These are phyloP conservation scores for Chrysopilus asiliformis DNA, from an alignment of 2,888 invertebrate species.

Conservation along the genomic window DNA sequence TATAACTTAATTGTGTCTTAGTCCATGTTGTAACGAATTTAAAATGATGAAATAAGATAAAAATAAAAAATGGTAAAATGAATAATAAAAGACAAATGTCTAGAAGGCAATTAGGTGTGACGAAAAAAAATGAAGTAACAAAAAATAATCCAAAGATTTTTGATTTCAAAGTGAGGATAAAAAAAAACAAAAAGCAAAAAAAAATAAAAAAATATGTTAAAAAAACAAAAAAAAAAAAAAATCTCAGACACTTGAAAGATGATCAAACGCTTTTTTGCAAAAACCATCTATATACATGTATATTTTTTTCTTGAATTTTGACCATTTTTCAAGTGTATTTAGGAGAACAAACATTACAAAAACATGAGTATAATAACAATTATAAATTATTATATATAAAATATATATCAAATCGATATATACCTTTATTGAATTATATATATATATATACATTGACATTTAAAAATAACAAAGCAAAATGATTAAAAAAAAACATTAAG, in stretches of 20 bases:
- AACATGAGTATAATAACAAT: conserved; percentile 4
- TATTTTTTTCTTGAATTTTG: conserved; percentile 10
- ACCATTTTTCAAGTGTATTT: conserved; percentile 10
- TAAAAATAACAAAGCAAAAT: not conserved
- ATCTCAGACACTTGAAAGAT: conserved; percentile 5
- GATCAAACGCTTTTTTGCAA: conserved; percentile 9
- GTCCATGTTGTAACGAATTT: conserved; percentile 37
- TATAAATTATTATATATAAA: not conserved
- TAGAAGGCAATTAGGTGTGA: not conserved
- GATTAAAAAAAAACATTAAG: not conserved
- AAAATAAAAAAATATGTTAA: not conserved
- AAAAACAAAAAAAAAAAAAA: conserved; percentile 1
- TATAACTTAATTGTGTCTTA: conserved; percentile 38
- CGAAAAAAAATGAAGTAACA: conserved; percentile 2
- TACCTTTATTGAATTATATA: not conserved
- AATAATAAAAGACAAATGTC: conserved; percentile 2
- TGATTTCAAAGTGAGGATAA: conserved; percentile 1
- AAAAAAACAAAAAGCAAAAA: not conserved
- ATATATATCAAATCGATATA: not conserved
- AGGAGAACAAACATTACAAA: conserved; percentile 4
- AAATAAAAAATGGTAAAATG: conserved; percentile 14
- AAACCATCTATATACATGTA: conserved; percentile 7
- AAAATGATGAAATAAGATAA: conserved; percentile 17
- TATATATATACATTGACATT: not conserved
- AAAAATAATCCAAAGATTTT: conserved; percentile 1